Base-by-base conservation (phyloP, 2,797 vertebrate species). In the Otolemur crassicaudatus region DNA sequence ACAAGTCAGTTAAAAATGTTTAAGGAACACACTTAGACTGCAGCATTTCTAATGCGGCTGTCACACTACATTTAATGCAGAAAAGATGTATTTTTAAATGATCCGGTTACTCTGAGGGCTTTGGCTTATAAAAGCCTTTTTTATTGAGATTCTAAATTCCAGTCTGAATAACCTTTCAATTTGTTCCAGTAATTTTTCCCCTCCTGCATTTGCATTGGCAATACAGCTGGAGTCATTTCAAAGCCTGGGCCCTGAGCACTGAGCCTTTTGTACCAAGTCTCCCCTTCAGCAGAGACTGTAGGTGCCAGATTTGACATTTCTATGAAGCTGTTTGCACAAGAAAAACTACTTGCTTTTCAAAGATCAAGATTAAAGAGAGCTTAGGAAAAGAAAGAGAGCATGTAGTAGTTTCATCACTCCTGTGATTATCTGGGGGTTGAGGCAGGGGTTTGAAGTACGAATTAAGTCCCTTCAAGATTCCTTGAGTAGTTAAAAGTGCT, bases 21-120 rank as follows among this genome's bases (percentile, higher is more conserved):
- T 96, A 97, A 94, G 96, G 94, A 95, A 95, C 88, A 90, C 91
- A 95, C 75, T 96, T 95, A 80, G 76, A 92, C 82, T 97, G 88
- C 58, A 97, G 97, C 96, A 97, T 96, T 98, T 97, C 97, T 97
- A 98, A 98, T 95, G 97, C 19, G 86, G 97, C 97, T 97, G 97
- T 97, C 98, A 98, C 97, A 98, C 96, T 91, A 97, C 96, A 97
- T 97, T 98, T 97, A 97, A 97, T 97, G 94, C 92, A 97, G 97
- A 98, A 98, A 98, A 97, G 96, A 97, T 97, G 96, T 97, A 96
- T 98, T 98, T 98, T 97, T 96, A 98, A 98, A 97, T 97, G 97
- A 97, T 98, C 97, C 29, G 17, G 97, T 98, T 97, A 98, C 97
- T 98, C 96, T 4, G 58, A 98, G 96, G 95, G 97, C 95, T 97